A percentile compares a stretch with the other conserved stretches of the same genome.
Evolutionary conservation across 1,140 invertebrate genomes (phyloP).

Genomic region (Muscidifurax raptorellus): DNA sequence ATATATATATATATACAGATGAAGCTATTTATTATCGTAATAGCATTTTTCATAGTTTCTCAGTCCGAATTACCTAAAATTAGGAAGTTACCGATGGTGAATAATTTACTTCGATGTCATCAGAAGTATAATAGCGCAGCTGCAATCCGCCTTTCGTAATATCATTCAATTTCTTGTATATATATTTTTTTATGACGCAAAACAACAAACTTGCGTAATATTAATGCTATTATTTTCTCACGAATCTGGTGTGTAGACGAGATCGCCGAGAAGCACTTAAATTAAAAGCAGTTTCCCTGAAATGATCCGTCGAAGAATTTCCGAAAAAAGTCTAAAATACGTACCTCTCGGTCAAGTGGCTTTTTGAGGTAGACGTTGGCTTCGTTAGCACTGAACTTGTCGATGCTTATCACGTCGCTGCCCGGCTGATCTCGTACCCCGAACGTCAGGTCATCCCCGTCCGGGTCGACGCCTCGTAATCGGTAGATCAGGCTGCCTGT

Average conservation of each 20-base stretch:
- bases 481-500: slow-evolving; percentile 89
- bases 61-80: background rate
- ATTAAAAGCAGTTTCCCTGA: background rate
- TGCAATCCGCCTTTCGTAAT: background rate
- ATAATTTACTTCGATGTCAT: background rate
- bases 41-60: background rate
- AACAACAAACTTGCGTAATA: background rate
- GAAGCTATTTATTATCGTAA: background rate
- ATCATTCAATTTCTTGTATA: background rate
- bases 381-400: slow-evolving; percentile 86
- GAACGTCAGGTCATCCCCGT: slow-evolving; percentile 89
- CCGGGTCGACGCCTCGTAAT: slow-evolving; percentile 87
- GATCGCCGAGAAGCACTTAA: background rate
- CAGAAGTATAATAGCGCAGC: background rate
- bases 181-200: background rate
- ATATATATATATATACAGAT: background rate
- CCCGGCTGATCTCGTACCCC: slow-evolving; percentile 87
- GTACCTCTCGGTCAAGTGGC: slow-evolving; percentile 92
- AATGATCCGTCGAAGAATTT: background rate
- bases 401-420: slow-evolving; percentile 89
- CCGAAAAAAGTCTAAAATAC: background rate
- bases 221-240: background rate
- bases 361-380: slow-evolving; percentile 92
- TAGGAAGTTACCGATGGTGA: background rate
- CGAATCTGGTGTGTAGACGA: background rate